Percentiles rank a stretch among this genome's conserved stretches.
Conservation (phyloP, 2,888 invertebrate species). For the Yponomeuta sedellus region DNA sequence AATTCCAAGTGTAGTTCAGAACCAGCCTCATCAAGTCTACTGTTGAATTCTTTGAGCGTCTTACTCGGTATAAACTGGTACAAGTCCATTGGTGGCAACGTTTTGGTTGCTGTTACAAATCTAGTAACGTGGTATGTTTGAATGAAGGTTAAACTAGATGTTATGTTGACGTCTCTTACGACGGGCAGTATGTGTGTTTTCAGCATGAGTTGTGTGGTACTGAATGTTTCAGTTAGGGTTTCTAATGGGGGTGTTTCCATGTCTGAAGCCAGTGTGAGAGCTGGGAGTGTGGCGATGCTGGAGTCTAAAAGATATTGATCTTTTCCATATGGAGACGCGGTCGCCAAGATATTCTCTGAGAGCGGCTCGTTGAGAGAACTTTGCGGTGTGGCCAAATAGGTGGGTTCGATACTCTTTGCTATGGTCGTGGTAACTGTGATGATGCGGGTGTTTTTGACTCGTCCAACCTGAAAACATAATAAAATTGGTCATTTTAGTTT, state of each 20-base stretch:
- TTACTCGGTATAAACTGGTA: constrained; percentile 92
- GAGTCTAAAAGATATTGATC: constrained; percentile 82
- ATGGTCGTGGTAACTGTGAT: constrained; percentile 92
- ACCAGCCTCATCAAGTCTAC: constrained; percentile 91
- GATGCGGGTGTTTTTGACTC: constrained; percentile 90
- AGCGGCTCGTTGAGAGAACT: constrained; percentile 84
- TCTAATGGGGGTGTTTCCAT: constrained; percentile 91
- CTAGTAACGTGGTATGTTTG: constrained; percentile 93
- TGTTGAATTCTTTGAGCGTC: constrained; percentile 91
- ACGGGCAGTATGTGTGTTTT: constrained; percentile 94
- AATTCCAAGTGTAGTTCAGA: constrained; percentile 90
- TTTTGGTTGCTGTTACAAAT: constrained; percentile 92
- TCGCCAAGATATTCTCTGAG: constrained; percentile 91
- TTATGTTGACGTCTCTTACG: constrained; percentile 83
- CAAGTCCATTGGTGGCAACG: constrained; percentile 89
- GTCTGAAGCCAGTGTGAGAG: constrained; percentile 84
- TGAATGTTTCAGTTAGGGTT: constrained; percentile 93
- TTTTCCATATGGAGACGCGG: constrained; percentile 84
- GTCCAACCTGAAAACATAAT: constrained; percentile 81
- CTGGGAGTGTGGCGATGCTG: constrained; percentile 88
- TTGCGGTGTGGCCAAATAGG: constrained; percentile 69
- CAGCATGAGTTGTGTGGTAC: constrained; percentile 90
- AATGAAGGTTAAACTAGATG: constrained; percentile 86
- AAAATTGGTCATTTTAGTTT: constrained; percentile 15
- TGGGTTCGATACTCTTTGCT: constrained; percentile 84